These are phyloP conservation scores for Melanocharis versteri DNA, from an alignment of 2,113 vertebrate species.

Conservation along the genomic window DNA sequence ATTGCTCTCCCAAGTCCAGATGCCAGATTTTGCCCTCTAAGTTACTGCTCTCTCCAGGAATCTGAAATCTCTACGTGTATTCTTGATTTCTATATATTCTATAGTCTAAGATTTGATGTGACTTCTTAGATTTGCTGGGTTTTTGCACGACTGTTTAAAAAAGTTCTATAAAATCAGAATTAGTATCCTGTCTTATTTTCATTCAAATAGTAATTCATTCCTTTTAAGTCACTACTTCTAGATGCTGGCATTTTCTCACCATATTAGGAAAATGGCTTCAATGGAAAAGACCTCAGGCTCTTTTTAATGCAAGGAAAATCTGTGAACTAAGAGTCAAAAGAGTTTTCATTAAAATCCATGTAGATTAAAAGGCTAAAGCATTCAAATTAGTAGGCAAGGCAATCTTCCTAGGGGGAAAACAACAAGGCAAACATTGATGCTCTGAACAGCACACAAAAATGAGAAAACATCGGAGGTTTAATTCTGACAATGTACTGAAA, in stretches of 20 bases:
- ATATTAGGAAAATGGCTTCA: neutral
- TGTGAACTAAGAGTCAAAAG: slow-evolving; percentile 40
- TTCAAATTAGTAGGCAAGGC: slow-evolving; percentile 32
- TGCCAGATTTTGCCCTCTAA: neutral
- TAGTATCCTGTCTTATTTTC: neutral
- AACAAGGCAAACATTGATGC: slow-evolving; percentile 23
- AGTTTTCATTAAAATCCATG: slow-evolving; percentile 43
- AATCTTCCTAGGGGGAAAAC: slow-evolving; percentile 20
- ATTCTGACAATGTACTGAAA: neutral
- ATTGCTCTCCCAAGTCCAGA: neutral
- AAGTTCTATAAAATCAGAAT: neutral
- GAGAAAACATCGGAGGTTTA: neutral
- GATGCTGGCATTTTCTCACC: slow-evolving; percentile 29
- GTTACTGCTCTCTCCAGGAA: neutral
- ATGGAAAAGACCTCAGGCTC: slow-evolving; percentile 13
- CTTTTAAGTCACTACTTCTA: neutral
- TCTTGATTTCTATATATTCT: neutral
- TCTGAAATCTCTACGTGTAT: neutral
- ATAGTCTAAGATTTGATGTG: neutral
- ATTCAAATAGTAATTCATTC: neutral
- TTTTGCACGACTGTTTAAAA: neutral
- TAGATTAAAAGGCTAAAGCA: slow-evolving; percentile 54
- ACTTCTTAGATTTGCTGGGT: neutral
- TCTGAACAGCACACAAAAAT: slow-evolving; percentile 32
- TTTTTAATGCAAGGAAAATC: slow-evolving; percentile 42